A percentile compares a stretch with the other conserved stretches of the same genome.
These are phyloP conservation scores for Prochilodus magdalenae DNA, from an alignment of 2,113 vertebrate species.

Conservation along the genomic window DNA sequence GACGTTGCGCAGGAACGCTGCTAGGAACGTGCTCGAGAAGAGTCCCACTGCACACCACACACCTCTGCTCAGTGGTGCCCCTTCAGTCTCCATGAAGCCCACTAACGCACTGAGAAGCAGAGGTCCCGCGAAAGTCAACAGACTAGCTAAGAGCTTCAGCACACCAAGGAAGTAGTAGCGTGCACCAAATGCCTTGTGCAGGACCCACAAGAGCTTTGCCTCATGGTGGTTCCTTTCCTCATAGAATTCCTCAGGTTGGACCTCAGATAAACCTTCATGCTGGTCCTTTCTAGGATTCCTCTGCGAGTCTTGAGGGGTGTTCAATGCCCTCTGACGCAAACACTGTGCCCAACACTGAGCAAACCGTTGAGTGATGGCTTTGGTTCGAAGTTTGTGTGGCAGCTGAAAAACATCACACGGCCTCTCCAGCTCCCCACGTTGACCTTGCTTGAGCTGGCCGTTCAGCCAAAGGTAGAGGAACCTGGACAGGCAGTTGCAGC, in stretches of 20 bases:
- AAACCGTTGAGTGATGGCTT: conserved; percentile 76
- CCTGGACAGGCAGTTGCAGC: conserved; percentile 86
- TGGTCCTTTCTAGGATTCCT: conserved; percentile 56
- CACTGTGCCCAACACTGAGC: conserved; percentile 81
- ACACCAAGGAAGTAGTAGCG: conserved; percentile 84
- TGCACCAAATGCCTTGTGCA: conserved; percentile 84
- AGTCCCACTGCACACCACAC: conserved; percentile 85
- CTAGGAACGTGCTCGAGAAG: conserved; percentile 80
- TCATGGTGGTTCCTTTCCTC: conserved; percentile 56
- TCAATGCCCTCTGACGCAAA: conserved; percentile 39
- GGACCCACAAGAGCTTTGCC: conserved; percentile 76
- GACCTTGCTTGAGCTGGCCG: conserved; percentile 83
- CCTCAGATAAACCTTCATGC: conserved; percentile 58
- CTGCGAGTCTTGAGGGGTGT: conserved; percentile 57
- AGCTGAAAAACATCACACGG: conserved; percentile 82
- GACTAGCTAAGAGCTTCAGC: conserved; percentile 81
- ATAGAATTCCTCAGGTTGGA: conserved; percentile 28
- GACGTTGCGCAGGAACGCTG: conserved; percentile 84
- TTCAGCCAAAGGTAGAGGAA: conserved; percentile 92
- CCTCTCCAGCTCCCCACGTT: conserved; percentile 76
- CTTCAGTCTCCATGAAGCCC: conserved; percentile 85
- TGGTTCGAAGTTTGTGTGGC: conserved; percentile 79
- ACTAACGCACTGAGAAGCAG: conserved; percentile 89
- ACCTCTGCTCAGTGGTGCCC: conserved; percentile 83
- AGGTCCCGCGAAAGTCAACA: conserved; percentile 86